Percentiles rank a stretch among this genome's conserved stretches.
Evolutionary conservation across 2,797 vertebrate species (phyloP).

Genomic region (Chiloscyllium punctatum): DNA sequence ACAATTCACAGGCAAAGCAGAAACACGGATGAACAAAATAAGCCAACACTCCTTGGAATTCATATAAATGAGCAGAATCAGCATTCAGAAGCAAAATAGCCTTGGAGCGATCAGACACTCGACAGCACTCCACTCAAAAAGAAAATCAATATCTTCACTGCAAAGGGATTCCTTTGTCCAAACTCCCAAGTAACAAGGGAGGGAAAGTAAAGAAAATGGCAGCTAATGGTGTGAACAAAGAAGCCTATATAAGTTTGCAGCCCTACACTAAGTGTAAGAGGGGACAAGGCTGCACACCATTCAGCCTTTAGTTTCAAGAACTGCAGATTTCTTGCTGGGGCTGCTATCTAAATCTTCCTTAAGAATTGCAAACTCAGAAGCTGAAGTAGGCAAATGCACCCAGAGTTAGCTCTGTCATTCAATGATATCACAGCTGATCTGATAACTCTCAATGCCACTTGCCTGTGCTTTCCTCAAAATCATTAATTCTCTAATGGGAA

Average conservation of each 20-base stretch:
- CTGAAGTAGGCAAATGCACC: too few species aligned
- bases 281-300: not conserved
- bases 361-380: too few species aligned
- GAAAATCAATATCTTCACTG: not conserved
- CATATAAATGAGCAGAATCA: not conserved
- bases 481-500: too few species aligned
- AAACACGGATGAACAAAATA: not conserved
- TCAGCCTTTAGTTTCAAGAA: not conserved
- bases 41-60: not conserved
- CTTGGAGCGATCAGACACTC: not conserved
- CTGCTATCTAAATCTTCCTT: not conserved
- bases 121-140: not conserved
- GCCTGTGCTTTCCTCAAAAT: too few species aligned
- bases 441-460: too few species aligned
- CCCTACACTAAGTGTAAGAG: not conserved
- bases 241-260: not conserved
- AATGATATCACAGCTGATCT: too few species aligned
- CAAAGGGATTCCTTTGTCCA: not conserved
- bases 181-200: not conserved
- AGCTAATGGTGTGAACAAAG: not conserved
- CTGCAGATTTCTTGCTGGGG: not conserved
- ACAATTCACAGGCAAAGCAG: not conserved
- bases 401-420: too few species aligned
- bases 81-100: not conserved
- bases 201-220: not conserved